These are phyloP conservation scores for Microctenopoma steveboyesi DNA, from an alignment of 2,797 vertebrate genomes.

Conservation along the genomic window DNA sequence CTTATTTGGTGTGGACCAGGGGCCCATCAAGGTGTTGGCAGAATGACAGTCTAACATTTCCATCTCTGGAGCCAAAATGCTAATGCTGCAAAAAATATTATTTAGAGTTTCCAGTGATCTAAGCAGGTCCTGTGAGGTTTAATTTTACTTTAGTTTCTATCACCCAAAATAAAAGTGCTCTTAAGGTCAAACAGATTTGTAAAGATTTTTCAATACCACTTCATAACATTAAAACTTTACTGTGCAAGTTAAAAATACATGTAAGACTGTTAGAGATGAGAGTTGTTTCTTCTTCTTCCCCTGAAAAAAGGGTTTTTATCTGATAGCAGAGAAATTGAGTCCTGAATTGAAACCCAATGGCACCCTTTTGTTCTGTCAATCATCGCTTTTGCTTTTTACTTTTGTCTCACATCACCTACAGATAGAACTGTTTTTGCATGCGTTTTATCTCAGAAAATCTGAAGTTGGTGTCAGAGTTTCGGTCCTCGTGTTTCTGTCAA, in stretches of 20 bases:
- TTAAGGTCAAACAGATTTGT: constrained; percentile 25
- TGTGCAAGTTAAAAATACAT: constrained; percentile 34
- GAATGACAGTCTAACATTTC: neutral
- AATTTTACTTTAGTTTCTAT: constrained; percentile 5
- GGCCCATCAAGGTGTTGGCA: neutral
- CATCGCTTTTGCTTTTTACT: constrained; percentile 1
- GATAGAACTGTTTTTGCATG: neutral
- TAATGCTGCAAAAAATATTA: neutral
- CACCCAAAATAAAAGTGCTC: constrained; percentile 5
- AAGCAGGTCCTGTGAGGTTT: neutral
- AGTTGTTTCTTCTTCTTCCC: constrained; percentile 3
- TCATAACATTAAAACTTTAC: constrained; percentile 33
- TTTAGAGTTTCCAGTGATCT: constrained; percentile 1
- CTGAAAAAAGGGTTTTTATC: constrained; percentile 2
- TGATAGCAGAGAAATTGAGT: constrained; percentile 8
- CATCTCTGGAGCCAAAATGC: neutral
- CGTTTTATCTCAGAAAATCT: constrained; percentile 6
- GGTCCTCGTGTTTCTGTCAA: neutral
- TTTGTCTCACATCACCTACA: neutral
- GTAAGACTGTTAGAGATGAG: constrained; percentile 13
- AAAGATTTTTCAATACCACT: constrained; percentile 18
- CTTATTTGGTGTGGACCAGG: too few species aligned
- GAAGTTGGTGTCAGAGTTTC: neutral
- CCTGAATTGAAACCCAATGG: constrained; percentile 16
- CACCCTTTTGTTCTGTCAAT: constrained; percentile 27